These are phyloP conservation scores for Teinopalpus imperialis DNA, from an alignment of 2,888 invertebrate species.

Conservation along the genomic window DNA sequence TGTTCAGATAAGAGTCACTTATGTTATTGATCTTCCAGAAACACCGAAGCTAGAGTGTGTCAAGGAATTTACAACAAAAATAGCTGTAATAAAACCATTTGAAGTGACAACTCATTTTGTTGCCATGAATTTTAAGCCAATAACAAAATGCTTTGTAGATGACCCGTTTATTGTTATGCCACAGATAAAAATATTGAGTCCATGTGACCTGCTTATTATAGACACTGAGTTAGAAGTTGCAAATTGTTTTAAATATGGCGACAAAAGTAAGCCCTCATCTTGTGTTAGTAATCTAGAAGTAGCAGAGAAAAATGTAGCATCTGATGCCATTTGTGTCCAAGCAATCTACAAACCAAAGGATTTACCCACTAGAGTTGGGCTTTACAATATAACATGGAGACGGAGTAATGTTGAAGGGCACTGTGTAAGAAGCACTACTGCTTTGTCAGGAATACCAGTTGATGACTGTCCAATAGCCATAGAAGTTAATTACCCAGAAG, in stretches of 20 bases:
- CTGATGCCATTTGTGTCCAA: conserved; percentile 68
- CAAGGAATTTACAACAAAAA: conserved; percentile 82
- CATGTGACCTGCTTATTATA: conserved; percentile 86
- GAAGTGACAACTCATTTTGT: conserved; percentile 85
- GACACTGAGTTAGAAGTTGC: conserved; percentile 85
- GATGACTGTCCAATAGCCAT: conserved; percentile 84
- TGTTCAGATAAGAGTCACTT: conserved; percentile 82
- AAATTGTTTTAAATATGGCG: conserved; percentile 61
- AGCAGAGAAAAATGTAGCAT: conserved; percentile 63
- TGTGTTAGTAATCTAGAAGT: conserved; percentile 65
- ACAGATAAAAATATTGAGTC: conserved; percentile 85
- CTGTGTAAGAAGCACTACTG: conserved; percentile 78
- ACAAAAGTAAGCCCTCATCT: conserved; percentile 53
- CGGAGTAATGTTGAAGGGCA: conserved; percentile 52
- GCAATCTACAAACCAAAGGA: conserved; percentile 70
- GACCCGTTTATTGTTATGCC: conserved; percentile 87
- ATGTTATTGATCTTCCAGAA: conserved; percentile 70
- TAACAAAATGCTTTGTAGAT: conserved; percentile 84
- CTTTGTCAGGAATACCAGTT: conserved; percentile 79
- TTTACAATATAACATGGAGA: conserved; percentile 73
- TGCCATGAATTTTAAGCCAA: conserved; percentile 84
- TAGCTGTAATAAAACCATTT: conserved; percentile 87
- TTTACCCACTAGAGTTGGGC: conserved; percentile 61
- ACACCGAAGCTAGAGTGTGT: conserved; percentile 74
- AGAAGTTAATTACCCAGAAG: conserved; percentile 85